Evolutionary conservation across 2,113 vertebrate genomes (phyloP), one percentile per base, ranked within the genome.

Genomic region (Barnardius zonarius): DNA sequence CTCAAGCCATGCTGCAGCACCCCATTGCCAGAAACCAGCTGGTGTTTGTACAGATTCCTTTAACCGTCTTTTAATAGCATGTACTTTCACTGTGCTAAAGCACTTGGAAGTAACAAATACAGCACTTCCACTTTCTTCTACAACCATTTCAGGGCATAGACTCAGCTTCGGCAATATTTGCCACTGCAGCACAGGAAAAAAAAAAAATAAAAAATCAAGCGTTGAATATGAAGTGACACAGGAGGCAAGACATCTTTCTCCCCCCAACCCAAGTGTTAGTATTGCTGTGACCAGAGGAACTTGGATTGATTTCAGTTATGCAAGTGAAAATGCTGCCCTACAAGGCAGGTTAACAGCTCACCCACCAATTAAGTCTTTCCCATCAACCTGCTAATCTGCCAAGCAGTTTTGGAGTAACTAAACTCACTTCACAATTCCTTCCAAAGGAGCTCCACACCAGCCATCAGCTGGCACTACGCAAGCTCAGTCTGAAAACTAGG

Each of bases 51-150:
- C 73, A 90, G 78, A 91, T 94, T 77, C 44, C 3, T 92, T 86
- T 94, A 95, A 97, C 92, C 82, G 41, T 90, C 95, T 95, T 95
- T 95, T 96, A 97, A 96, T 91, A 96, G 94, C 90, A 54, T 20
- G 41, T 80, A 77, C 94, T 95, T 90, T 44, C 78, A 72, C 80
- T 55, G 68, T 12, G 62, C 77, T 93, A 31, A 83, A 85, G 70
- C 80, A 84, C 70, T 95, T 57, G 20, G 37, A 78, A 91, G 76
- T 2, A 19, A 88, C 61, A 91, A 91, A 95, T 68, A 23, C 44
- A 69, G 91, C 48, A 27, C 12, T 89, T 72, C 48, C 70, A 87
- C 77, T 72, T 90, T 70, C 70, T 78, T 76, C 52, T n/a, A 10
- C 39, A 10, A 10, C 19, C 19, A 10, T 54, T 81, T 49, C 61